Percentiles rank a stretch among this genome's conserved stretches.
phyloP scores from a whole-genome alignment of 35 echinoderm and acorn worm genomes.

The Lytechinus variegatus region DNA sequence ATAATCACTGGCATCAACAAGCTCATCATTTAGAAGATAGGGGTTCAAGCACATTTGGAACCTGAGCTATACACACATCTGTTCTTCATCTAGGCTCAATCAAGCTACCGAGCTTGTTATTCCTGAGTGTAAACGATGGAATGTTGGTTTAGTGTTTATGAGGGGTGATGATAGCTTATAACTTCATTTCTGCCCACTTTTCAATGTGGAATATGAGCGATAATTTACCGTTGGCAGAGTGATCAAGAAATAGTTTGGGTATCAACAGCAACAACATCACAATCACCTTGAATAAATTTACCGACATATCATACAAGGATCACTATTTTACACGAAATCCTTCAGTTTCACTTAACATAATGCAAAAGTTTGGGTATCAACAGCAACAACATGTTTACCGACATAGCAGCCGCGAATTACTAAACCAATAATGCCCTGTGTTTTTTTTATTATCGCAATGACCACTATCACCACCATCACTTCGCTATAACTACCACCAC shows the following conservation, averaged over 20 bases:
- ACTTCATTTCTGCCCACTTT: background rate
- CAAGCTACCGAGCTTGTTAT: constrained; percentile 10
- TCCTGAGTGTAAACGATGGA: background rate
- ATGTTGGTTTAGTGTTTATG: constrained; percentile 13
- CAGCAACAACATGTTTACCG: background rate
- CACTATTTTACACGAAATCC: background rate
- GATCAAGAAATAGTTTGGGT: background rate
- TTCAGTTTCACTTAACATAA: too few species aligned
- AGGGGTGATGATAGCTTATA: background rate
- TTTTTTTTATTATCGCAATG: background rate
- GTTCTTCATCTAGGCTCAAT: background rate
- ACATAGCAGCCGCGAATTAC: background rate
- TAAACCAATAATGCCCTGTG: background rate
- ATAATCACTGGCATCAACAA: background rate
- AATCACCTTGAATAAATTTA: background rate
- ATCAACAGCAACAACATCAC: background rate
- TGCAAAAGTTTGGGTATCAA: too few species aligned
- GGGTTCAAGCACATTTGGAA: background rate
- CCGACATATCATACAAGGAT: background rate
- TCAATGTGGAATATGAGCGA: background rate
- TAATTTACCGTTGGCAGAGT: background rate
- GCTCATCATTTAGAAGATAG: background rate
- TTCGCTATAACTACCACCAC: background rate
- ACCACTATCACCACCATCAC: background rate
- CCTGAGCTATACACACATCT: background rate